Base-by-base conservation (phyloP, 2,888 invertebrate genomes). In the Meteorus cinctellus region DNA sequence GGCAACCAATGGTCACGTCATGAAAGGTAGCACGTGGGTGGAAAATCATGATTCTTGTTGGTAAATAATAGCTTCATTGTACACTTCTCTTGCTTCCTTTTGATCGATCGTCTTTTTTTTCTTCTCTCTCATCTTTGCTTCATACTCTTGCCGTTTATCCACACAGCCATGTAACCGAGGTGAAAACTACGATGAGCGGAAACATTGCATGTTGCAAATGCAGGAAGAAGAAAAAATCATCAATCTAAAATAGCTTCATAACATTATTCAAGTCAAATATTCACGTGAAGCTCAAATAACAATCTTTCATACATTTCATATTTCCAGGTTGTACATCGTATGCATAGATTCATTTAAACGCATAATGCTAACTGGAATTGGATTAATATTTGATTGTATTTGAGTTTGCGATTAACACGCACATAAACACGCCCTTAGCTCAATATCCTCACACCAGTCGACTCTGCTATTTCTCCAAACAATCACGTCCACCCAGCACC, bases 1-100 rank as follows among this genome's bases (percentile, higher is more conserved):
- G 48, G 16, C 14, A 45, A 45, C 41, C 48, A 72, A 72, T 63
- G 63, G 63, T 72, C 72, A 63, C 72, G n/a, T 45, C 45, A 60
- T 70, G 70, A 60, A 48, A 31, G 63, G 6, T 19, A 72, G 45
- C 34, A 63, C 45, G 72, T 72, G 65, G 72, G 51, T 63, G 48
- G 63, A 72, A 65, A 65, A 65, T 72, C 51, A 63, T 48, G 63
- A 19, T 41, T 27, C 60, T 48, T 1, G 45, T 62, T n/a, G 31
- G 71, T 62, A 62, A 71, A 71, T 71, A 71, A 71, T 62, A 71
- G 62, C 71, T 62, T 59, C 60, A 71, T 71, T 71, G 45, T 48
- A n/a, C 45, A 36, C 34, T 36, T n/a, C 27, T 27, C 34, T 27
- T 24, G 51, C 51, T 55, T 41, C n/a, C 63, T n/a, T 45, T 62